These are phyloP conservation scores for Scaptomyza parva DNA, from an alignment of 2,888 invertebrate genomes.

Conservation along the genomic window DNA sequence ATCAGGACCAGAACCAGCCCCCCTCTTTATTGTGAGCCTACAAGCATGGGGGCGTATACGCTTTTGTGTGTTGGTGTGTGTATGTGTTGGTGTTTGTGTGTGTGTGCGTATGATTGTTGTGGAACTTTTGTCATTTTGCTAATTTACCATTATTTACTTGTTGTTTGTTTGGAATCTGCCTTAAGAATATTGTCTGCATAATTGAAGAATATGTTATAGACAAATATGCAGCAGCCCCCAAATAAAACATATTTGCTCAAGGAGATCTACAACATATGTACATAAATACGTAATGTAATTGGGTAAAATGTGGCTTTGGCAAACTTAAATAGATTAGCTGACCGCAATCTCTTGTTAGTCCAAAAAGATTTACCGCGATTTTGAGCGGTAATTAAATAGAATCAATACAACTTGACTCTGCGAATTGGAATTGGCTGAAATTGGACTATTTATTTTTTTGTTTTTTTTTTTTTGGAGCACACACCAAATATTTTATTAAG, in stretches of 20 bases:
- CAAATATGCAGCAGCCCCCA: constrained; percentile 19
- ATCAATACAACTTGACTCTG: constrained; percentile 50
- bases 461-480: constrained; percentile 43
- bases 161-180: constrained; percentile 56
- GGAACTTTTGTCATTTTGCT: constrained; percentile 70
- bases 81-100: constrained; percentile 21
- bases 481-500: constrained; percentile 60
- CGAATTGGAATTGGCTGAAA: constrained; percentile 45
- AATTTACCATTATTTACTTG: constrained; percentile 72
- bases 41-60: constrained; percentile 10
- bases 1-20: constrained; percentile 47
- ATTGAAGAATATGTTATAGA: constrained; percentile 26
- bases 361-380: constrained; percentile 5
- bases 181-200: constrained; percentile 29
- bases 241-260: background rate
- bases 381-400: constrained; percentile 49
- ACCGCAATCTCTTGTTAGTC: constrained; percentile 2
- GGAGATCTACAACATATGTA: background rate
- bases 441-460: constrained; percentile 58
- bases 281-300: constrained; percentile 16
- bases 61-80: constrained; percentile 10
- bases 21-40: constrained; percentile 31
- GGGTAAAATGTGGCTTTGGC: constrained; percentile 17
- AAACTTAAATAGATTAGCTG: constrained; percentile 17
- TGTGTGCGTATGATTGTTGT: constrained; percentile 47